Evolutionary conservation across 2,888 invertebrate species (phyloP), one percentile per base, ranked within the genome.

Genomic region (Meloe dianella): DNA sequence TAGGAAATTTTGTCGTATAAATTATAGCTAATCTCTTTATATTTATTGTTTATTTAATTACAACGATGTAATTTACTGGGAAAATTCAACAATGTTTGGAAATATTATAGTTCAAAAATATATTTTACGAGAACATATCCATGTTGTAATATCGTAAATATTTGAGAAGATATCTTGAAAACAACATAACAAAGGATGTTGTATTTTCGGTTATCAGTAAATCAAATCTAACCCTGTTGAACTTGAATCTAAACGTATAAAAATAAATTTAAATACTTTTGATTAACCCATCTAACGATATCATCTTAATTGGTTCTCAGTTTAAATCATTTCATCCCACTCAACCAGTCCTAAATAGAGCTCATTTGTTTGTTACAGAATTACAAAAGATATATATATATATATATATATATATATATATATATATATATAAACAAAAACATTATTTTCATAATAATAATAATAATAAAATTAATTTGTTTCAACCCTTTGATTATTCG

Each of bases 271-370:
- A 47, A 47, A 47, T 47, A 20, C 47, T 22, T 20, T 51, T 65
- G 62, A 62, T 67, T 64, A 67, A 67, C 67, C 57, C 58, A 64
- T 67, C 35, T 47, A 38, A 35, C 35, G 68, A 68, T 68, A 68
- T 65, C 62, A 65, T 68, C 68, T 68, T 68, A 68, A 68, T 68
- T 68, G 62, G 65, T 24, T 60, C 58, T 22, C 56, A 61, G 60
- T 61, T 60, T 65, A 63, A 68, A 68, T 65, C 65, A 65, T 65
- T 65, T 65, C 65, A 47, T 65, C 65, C 68, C 65, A 68, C 67
- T 64, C 64, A 54, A 64, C 47, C 61, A 51, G 61, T 47, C 24
- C 59, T 35, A 67, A 66, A 66, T 63, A 61, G 57, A 24, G 22
- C 20, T 63, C 66, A 63, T 61, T 66, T 57, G 47, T 47, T 47